A percentile compares a stretch with the other conserved stretches of the same genome.
Evolutionary conservation across 2,888 invertebrate genomes (phyloP).

Genomic region (Allacma fusca): DNA sequence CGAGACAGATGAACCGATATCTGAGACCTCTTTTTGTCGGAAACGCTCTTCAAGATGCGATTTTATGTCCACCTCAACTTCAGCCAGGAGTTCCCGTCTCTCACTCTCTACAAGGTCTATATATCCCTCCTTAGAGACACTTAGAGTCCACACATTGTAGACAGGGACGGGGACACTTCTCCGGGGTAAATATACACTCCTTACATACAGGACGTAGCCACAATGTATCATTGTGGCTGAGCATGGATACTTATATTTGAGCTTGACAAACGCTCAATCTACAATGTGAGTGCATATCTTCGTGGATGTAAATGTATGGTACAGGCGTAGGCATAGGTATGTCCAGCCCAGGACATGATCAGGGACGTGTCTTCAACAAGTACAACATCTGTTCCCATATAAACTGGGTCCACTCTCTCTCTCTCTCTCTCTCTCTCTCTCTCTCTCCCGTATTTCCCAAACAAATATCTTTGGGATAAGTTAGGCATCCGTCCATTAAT

Average conservation of each 20-base stretch:
- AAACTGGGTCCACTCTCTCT: not conserved
- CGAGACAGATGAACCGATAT: conserved; percentile 42
- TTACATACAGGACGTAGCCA: too few relatives aligned
- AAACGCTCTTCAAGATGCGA: conserved; percentile 34
- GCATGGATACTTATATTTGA: too few relatives aligned
- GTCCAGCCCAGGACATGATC: not conserved
- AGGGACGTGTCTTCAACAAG: not conserved
- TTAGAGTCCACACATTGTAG: not conserved
- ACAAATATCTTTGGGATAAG: conserved; percentile 1
- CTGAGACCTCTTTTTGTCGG: conserved; percentile 41
- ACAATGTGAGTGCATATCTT: too few relatives aligned
- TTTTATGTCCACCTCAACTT: conserved; percentile 42
- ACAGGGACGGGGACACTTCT: too few relatives aligned
- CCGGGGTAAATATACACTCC: too few relatives aligned
- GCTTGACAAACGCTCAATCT: too few relatives aligned
- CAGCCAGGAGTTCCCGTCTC: conserved; percentile 40
- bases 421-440: too few relatives aligned
- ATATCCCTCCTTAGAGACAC: not conserved
- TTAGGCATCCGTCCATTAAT: conserved; percentile 22
- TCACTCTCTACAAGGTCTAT: conserved; percentile 2
- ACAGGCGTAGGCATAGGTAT: not conserved
- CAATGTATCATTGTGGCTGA: too few relatives aligned
- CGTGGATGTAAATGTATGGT: not conserved
- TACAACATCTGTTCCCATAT: conserved; percentile 21
- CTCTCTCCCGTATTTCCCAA: not conserved